These are phyloP conservation scores for Psephotus haematonotus DNA, from an alignment of 2,113 vertebrate species.

Conservation along the genomic window DNA sequence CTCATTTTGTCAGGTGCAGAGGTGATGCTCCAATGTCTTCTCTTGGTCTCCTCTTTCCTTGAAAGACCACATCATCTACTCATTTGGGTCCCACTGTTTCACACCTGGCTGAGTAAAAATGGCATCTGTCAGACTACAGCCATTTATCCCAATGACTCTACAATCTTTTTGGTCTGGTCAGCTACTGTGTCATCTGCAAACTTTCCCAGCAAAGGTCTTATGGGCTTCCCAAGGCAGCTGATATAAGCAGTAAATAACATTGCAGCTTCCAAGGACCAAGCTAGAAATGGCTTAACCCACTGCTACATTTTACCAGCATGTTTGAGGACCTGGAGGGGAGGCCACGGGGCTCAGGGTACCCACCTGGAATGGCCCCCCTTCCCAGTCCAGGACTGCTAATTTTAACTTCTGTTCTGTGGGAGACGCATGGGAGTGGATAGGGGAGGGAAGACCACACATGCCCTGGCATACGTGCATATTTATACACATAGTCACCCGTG, in stretches of 20 bases:
- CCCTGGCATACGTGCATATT: not conserved
- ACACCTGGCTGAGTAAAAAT: not conserved
- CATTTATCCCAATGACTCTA: not conserved
- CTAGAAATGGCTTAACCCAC: not conserved
- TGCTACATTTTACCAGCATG: not conserved
- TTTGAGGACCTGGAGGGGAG: not conserved
- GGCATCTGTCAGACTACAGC: not conserved
- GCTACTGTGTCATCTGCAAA: not conserved
- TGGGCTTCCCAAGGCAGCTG: not conserved
- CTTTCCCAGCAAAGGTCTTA: slow-evolving; percentile 18
- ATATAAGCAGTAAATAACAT: not conserved
- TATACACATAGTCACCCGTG: rapidly evolving
- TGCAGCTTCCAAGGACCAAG: not conserved
- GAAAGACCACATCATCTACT: not conserved
- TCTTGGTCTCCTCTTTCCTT: not conserved
- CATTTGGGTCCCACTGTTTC: not conserved
- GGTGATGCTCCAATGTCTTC: rapidly evolving
- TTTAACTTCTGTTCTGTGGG: not conserved
- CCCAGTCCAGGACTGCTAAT: not conserved
- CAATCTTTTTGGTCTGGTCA: not conserved
- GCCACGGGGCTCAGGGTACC: not conserved
- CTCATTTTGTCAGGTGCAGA: not conserved
- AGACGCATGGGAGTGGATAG: rapidly evolving
- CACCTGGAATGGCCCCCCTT: rapidly evolving
- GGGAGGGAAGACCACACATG: rapidly evolving